These are phyloP conservation scores for Molothrus aeneus DNA, from an alignment of 2,797 vertebrate genomes.

Conservation along the genomic window DNA sequence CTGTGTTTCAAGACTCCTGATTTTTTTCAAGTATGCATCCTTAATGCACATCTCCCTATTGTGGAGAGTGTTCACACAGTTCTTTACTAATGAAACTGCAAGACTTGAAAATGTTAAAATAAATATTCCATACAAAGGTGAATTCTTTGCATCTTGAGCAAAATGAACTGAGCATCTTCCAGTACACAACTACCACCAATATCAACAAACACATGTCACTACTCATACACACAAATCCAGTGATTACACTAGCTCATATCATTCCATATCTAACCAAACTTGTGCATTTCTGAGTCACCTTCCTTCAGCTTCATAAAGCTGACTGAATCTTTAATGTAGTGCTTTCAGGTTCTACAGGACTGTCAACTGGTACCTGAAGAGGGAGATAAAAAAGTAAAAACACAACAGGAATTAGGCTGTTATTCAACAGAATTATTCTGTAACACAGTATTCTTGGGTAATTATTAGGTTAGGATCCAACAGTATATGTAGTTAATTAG, in stretches of 20 bases:
- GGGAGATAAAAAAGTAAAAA: background rate
- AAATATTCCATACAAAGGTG: slow-evolving; percentile 39
- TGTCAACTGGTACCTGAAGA: slow-evolving; percentile 73
- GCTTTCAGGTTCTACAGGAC: slow-evolving; percentile 67
- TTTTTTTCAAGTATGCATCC: background rate
- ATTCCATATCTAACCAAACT: background rate
- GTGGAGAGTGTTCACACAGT: background rate
- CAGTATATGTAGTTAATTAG: background rate
- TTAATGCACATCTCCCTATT: background rate
- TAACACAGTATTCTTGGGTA: background rate
- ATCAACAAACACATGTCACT: background rate
- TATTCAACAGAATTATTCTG: background rate
- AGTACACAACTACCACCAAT: background rate
- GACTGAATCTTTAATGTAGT: slow-evolving; percentile 51
- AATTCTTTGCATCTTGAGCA: background rate
- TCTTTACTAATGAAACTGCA: background rate
- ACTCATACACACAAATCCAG: slow-evolving; percentile 10
- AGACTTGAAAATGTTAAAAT: background rate
- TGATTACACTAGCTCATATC: background rate
- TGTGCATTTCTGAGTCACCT: background rate
- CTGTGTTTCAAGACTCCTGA: background rate
- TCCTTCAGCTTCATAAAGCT: slow-evolving; percentile 49
- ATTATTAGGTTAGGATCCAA: background rate
- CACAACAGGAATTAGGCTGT: background rate
- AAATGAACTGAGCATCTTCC: slow-evolving; percentile 10